Conservation (phyloP, 2,797 vertebrate species). For the Oceanodroma leucorhoa region DNA sequence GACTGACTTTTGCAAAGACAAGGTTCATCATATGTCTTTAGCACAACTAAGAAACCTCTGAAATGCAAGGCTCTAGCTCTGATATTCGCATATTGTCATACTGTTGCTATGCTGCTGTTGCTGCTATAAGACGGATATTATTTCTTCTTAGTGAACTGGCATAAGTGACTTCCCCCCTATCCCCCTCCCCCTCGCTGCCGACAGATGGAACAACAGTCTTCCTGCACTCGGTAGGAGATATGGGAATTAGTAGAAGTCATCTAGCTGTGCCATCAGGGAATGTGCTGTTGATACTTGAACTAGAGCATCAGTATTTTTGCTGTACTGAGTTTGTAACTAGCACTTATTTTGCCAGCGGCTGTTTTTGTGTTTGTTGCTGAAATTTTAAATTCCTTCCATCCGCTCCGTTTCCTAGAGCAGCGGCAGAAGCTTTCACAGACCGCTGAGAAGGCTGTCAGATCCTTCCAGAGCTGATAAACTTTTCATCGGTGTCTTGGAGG, state of each 20-base stretch:
- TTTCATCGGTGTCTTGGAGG: neutral
- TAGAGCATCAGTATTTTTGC: constrained; percentile 10
- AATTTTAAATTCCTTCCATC: constrained; percentile 17
- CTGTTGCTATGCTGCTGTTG: neutral
- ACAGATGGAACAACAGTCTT: constrained; percentile 25
- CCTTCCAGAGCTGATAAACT: neutral
- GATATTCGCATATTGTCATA: neutral
- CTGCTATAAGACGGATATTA: neutral
- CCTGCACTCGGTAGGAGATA: neutral
- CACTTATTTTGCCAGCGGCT: neutral
- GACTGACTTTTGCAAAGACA: neutral
- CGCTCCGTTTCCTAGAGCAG: neutral
- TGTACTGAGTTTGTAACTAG: neutral
- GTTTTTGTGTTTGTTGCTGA: constrained; percentile 11
- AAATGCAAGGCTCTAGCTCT: neutral
- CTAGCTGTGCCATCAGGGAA: constrained; percentile 35
- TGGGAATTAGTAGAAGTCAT: constrained; percentile 19
- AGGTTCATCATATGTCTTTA: neutral
- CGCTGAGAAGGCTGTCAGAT: neutral
- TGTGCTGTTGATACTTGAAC: constrained; percentile 10
- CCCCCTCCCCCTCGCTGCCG: neutral
- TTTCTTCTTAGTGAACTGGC: neutral
- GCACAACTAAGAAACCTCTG: neutral
- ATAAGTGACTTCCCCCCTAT: neutral
- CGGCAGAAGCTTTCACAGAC: neutral